These are phyloP conservation scores for Erythrocercus mccallii DNA, from an alignment of 2,113 vertebrate genomes.

Conservation along the genomic window DNA sequence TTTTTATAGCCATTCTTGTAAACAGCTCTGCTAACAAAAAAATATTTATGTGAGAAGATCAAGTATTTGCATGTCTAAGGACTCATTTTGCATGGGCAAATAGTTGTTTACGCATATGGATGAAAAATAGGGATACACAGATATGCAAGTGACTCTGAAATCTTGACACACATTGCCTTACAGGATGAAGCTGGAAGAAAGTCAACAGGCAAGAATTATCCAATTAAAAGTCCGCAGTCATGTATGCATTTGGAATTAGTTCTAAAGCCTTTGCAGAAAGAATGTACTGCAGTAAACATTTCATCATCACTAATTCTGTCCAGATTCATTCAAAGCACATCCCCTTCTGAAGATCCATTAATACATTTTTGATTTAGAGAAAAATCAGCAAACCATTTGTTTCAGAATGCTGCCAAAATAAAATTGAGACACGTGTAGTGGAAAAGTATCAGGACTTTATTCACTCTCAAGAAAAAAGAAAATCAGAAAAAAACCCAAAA, in stretches of 20 bases:
- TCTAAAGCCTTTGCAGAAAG: conserved; percentile 43
- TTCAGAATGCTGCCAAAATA: conserved; percentile 11
- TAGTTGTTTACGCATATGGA: neutral
- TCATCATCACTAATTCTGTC: conserved; percentile 52
- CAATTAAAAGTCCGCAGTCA: neutral
- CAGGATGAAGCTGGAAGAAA: conserved; percentile 45
- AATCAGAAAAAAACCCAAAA: neutral
- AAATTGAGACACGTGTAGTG: neutral
- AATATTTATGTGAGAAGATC: conserved; percentile 31
- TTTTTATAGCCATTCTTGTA: neutral
- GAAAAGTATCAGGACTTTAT: neutral
- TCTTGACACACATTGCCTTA: conserved; percentile 35
- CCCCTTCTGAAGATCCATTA: neutral
- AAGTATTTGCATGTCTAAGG: conserved; percentile 46
- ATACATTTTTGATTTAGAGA: neutral
- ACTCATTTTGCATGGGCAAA: conserved; percentile 37
- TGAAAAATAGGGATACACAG: conserved; percentile 18
- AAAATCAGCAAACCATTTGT: conserved; percentile 6
- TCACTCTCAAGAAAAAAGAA: neutral
- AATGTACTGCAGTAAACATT: conserved; percentile 40
- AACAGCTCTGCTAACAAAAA: conserved; percentile 22
- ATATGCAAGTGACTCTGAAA: conserved; percentile 31
- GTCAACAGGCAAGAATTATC: conserved; percentile 55
- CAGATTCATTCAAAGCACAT: conserved; percentile 25
- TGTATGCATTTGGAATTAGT: conserved; percentile 62